Evolutionary conservation across 2,797 vertebrate genomes (phyloP), one percentile per base, ranked within the genome.

Genomic region (Taeniopygia guttata): DNA sequence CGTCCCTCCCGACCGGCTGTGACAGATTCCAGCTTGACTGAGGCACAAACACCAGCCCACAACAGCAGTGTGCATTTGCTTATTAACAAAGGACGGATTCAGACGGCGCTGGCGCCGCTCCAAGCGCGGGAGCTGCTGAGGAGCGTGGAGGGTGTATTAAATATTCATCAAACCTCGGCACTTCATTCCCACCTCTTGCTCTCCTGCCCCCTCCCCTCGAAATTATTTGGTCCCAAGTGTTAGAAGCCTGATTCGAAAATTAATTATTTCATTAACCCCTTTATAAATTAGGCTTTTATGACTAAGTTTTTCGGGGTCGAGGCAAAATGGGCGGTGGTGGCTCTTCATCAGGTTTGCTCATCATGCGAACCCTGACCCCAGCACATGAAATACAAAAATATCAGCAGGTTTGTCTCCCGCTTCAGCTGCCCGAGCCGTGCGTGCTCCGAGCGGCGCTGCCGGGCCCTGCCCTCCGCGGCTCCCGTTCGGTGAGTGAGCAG

Each of bases 71-170:
- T 91, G 96, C 81, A 89, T 95, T 68, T 92, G 85, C 95, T 94
- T 87, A 93, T 96, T 97, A 97, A 98, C 97, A 98, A 98, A 98
- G 96, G 96, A 52, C 13, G 85, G 93, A 96, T 96, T 96, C 93
- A 90, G 93, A 94, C 79, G 84, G 96, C 43, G 95, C 96, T 97
- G 98, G 98, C 95, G n/a, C 48, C 1, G 82, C 94, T 97, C 97
- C 97, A 97, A 96, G 90, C 19, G 11, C 90, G 11, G 94, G 43
- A 85, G 94, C 96, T 94, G 26, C 59, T 32, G 92, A 89, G 83
- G 83, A 92, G 94, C 30, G 43, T 40, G 62, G 55, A 70, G 86
- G 92, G 85, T 67, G 70, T 43, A 95, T 96, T 97, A 96, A 97
- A 97, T 97, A 97, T 97, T 97, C 96, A 96, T 95, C 87, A 88